Conservation (phyloP, 1,140 invertebrate species). For the Cryptotermes secundus region DNA sequence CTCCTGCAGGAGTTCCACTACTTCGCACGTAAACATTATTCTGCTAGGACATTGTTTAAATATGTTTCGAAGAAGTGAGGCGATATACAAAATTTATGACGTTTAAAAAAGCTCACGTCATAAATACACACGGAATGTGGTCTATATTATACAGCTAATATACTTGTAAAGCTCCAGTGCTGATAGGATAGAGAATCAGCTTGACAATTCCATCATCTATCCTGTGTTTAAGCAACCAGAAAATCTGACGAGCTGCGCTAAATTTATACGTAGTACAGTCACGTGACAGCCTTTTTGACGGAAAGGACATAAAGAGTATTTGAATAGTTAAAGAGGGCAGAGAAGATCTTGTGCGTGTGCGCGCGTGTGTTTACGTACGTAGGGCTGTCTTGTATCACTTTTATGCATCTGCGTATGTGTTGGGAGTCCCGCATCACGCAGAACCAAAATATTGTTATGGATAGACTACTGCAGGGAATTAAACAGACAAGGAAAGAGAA, state of each 20-base stretch:
- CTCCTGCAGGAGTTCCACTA: not conserved
- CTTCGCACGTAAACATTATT: not conserved
- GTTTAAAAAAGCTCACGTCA: not conserved
- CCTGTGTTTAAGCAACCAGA: constrained; percentile 7
- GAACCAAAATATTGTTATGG: not conserved
- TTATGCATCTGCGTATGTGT: not conserved
- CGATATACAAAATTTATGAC: not conserved
- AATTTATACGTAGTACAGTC: not conserved
- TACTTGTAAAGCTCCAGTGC: not conserved
- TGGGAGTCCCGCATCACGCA: not conserved
- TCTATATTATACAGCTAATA: not conserved
- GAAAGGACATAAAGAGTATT: constrained; percentile 12
- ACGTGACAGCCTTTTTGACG: not conserved
- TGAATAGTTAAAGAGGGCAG: not conserved
- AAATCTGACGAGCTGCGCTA: constrained; percentile 5
- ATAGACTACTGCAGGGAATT: no score
- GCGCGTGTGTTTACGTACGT: no score
- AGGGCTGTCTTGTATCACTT: not conserved
- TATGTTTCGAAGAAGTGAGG: not conserved
- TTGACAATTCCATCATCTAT: constrained; percentile 7
- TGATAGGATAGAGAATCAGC: not conserved
- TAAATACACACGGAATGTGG: not conserved
- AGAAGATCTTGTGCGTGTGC: not conserved
- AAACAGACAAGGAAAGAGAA: no score
- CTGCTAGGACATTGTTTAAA: not conserved